Evolutionary conservation across 2,888 invertebrate species (phyloP), one percentile per base, ranked within the genome.

Genomic region (Drosophila algonquin): DNA sequence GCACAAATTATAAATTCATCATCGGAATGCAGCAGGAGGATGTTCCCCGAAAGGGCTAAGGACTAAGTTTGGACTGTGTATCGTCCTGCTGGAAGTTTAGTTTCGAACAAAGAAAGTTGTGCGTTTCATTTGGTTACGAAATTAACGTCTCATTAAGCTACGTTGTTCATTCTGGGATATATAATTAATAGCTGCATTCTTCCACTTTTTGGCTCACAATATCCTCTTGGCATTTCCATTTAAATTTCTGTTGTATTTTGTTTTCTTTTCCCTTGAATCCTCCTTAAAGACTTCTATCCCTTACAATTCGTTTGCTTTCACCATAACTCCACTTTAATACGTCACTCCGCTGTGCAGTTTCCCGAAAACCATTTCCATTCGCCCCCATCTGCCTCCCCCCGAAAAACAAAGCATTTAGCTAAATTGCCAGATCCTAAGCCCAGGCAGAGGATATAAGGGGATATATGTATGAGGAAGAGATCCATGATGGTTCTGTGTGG

Each of bases 331-430:
- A 7, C 30, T 44, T 46, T 44, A 40, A 63, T 32, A 14, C 30
- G 16, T 48, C 40, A 48, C 62, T 61, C 8, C 35, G 47, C 27
- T 27, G n/a, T n/a, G 14, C 10, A n/a, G 27, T 59, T 45, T 50
- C 14, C 12, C 30, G 14, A 30, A 14, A 14, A n/a, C 40, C 44
- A 51, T 21, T 56, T 64, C 30, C 46, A 44, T 48, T 24, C 30
- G 40, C 35, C 69, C 35, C 69, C 53, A 40, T 21, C 45, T 51
- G 44, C 45, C 30, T 18, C 14, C 21, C 21, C 21, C 21, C 0
- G 0, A 21, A 40, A 55, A 70, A 55, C 71, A 61, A 70, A 70
- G 30, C 71, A 55, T 70, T 70, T 55, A 61, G 61, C 61, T 52
- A 46, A 70, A 70, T 61, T 70, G 70, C 52, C 62, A 56, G 18